These are phyloP conservation scores for Cephus sareptanus DNA, from an alignment of 2,888 invertebrate genomes.

Conservation along the genomic window DNA sequence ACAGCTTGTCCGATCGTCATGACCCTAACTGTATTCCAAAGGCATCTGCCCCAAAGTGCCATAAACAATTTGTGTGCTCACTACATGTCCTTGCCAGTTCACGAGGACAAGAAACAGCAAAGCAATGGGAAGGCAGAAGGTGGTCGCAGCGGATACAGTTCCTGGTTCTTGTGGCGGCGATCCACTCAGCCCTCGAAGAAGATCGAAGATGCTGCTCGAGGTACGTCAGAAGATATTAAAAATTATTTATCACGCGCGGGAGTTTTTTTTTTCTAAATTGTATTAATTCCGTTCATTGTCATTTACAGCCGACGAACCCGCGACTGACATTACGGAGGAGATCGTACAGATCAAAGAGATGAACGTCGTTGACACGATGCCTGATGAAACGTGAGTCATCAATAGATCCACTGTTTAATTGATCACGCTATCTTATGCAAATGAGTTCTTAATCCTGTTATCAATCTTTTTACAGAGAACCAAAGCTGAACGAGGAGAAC, in stretches of 20 bases:
- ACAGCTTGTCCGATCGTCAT: conserved; percentile 92
- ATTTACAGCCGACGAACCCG: conserved; percentile 39
- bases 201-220: conserved; percentile 19
- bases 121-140: conserved; percentile 42
- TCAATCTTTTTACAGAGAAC: background rate
- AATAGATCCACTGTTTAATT: background rate
- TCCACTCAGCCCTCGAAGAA: conserved; percentile 57
- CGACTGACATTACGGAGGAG: conserved; percentile 33
- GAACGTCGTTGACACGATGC: conserved; percentile 26
- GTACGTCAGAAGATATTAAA: background rate
- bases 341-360: conserved; percentile 35
- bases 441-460: background rate
- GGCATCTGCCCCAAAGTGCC: conserved; percentile 77
- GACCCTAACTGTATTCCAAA: conserved; percentile 86
- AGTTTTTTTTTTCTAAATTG: background rate
- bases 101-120: conserved; percentile 52
- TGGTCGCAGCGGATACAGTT: conserved; percentile 63
- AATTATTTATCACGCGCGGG: background rate
- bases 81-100: conserved; percentile 49
- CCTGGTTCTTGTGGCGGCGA: conserved; percentile 71
- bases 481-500: background rate
- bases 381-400: conserved; percentile 23
- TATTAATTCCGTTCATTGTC: background rate
- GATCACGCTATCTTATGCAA: background rate
- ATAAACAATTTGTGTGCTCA: conserved; percentile 54